Evolutionary conservation across 2,113 vertebrate species (phyloP).

Genomic region (Origma solitaria): DNA sequence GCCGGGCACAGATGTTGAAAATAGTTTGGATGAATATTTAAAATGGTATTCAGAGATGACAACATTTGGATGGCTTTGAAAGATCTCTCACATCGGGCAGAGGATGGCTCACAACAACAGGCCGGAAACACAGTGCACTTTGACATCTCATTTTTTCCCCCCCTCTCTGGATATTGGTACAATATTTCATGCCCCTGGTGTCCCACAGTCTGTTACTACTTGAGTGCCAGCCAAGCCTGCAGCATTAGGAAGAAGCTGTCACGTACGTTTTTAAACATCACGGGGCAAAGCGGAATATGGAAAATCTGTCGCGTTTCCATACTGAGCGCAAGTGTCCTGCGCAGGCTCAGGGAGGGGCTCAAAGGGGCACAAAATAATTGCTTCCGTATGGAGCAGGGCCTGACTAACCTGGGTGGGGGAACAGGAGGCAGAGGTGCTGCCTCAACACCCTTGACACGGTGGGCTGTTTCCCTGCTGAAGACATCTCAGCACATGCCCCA

Average conservation of each 20-base stretch:
- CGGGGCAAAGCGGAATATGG: constrained; percentile 47
- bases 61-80: constrained; percentile 42
- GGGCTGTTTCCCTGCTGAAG: background rate
- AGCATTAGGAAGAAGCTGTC: constrained; percentile 31
- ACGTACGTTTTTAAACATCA: constrained; percentile 51
- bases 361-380: constrained; percentile 37
- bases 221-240: constrained; percentile 43
- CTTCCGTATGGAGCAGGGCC: constrained; percentile 42
- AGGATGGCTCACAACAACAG: constrained; percentile 15
- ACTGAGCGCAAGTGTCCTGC: background rate
- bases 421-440: background rate
- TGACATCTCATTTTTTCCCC: background rate
- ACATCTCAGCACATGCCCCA: background rate
- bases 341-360: constrained; percentile 46
- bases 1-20: constrained; percentile 50
- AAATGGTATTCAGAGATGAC: constrained; percentile 56
- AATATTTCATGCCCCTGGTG: constrained; percentile 12
- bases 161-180: background rate
- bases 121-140: constrained; percentile 28
- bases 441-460: accelerated
- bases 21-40: constrained; percentile 54
- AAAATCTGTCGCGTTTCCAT: constrained; percentile 52
- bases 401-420: background rate
- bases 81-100: constrained; percentile 20
- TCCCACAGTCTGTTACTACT: background rate